A percentile compares a stretch with the other conserved stretches of the same genome.
Evolutionary conservation across 2,888 invertebrate genomes (phyloP).

Genomic region (Drosophila robusta): DNA sequence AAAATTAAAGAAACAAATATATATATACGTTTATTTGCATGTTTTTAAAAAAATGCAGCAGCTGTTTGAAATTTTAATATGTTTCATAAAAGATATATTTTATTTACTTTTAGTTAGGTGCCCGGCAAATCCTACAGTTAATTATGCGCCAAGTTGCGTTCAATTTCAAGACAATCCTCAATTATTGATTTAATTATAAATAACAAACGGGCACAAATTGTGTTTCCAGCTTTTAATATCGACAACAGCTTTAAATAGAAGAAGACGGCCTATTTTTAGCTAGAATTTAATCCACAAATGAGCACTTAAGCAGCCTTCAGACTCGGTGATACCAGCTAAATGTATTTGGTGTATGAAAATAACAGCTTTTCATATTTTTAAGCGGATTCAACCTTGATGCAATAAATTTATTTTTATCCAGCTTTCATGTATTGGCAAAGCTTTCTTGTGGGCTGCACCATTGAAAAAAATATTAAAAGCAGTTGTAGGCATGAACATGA

Average conservation of each 20-base stretch:
- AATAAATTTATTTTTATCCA: too few relatives aligned
- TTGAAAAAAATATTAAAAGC: too few relatives aligned
- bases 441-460: too few relatives aligned
- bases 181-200: constrained; percentile 38
- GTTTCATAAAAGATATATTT: constrained; percentile 2
- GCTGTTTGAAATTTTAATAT: constrained; percentile 21
- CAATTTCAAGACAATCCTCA: constrained; percentile 6
- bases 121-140: not conserved
- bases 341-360: too few relatives aligned
- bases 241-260: constrained; percentile 2
- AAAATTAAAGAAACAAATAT: constrained; percentile 10
- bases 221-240: constrained; percentile 6
- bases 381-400: not conserved
- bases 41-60: constrained; percentile 2
- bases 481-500: too few relatives aligned
- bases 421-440: too few relatives aligned
- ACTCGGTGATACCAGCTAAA: too few relatives aligned
- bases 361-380: not conserved
- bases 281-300: not conserved
- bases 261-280: not conserved
- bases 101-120: not conserved
- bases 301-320: too few relatives aligned
- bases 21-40: not conserved
- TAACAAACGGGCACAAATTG: constrained; percentile 12
- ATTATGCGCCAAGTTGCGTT: not conserved